These are phyloP conservation scores for Brachionus plicatilis DNA, from an alignment of 1,140 invertebrate species.

Conservation along the genomic window DNA sequence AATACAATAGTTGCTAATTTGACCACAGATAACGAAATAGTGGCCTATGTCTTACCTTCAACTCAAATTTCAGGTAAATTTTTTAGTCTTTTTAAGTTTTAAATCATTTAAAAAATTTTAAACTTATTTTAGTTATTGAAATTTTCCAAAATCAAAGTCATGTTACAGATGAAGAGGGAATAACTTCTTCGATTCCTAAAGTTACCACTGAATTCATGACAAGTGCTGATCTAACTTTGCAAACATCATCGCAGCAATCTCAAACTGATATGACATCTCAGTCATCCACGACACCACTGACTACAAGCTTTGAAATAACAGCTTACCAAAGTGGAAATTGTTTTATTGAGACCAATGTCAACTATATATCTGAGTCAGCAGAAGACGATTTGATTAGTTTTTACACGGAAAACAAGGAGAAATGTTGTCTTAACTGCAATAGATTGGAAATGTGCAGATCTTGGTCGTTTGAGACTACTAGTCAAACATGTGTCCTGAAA, in stretches of 20 bases:
- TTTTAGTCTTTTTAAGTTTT: neutral
- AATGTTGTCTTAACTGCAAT: conserved; percentile 21
- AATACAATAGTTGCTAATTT: neutral
- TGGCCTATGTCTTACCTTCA: neutral
- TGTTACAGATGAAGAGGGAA: neutral
- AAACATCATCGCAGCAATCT: neutral
- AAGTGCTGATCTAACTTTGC: neutral
- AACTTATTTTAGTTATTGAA: neutral
- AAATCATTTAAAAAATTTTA: neutral
- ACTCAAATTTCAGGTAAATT: neutral
- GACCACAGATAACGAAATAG: neutral
- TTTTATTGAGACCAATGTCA: conserved; percentile 23
- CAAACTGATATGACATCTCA: neutral
- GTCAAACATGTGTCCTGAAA: neutral
- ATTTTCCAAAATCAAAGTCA: neutral
- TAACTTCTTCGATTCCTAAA: neutral
- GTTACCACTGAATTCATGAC: neutral
- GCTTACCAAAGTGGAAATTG: neutral
- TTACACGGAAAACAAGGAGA: neutral
- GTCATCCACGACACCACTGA: neutral
- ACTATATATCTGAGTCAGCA: neutral
- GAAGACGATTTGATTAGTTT: neutral
- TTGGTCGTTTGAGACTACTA: neutral
- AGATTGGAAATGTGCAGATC: neutral
- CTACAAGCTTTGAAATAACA: neutral